Percentiles rank a stretch among this genome's conserved stretches.
Conservation (phyloP, 2,888 invertebrate genomes). For the Drosophila borborema region DNA sequence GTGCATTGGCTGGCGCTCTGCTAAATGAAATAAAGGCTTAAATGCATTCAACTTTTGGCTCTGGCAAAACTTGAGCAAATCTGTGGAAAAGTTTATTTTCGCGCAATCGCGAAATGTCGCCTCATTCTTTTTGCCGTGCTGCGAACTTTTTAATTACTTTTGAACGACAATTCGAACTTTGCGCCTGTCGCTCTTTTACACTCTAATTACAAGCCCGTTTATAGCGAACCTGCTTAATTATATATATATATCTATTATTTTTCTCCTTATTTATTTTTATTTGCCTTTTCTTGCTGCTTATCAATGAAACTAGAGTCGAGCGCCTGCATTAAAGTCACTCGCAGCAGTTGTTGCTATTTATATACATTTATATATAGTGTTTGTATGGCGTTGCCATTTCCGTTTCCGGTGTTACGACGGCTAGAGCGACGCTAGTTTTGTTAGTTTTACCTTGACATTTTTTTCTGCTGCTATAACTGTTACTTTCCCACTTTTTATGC, state of each 20-base stretch:
- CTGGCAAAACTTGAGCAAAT: constrained; percentile 28
- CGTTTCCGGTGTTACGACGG: constrained; percentile 71
- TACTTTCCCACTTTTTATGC: constrained; percentile 16
- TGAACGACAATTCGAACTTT: constrained; percentile 77
- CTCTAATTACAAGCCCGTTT: constrained; percentile 73
- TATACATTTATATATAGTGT: constrained; percentile 43
- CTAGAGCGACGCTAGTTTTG: constrained; percentile 55
- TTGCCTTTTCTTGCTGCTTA: constrained; percentile 53
- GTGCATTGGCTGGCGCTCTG: constrained; percentile 16
- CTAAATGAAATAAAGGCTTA: constrained; percentile 41
- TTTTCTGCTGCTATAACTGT: constrained; percentile 44
- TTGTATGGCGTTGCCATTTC: constrained; percentile 64
- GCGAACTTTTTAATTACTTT: constrained; percentile 78
- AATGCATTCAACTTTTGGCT: constrained; percentile 39
- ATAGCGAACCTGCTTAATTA: constrained; percentile 39
- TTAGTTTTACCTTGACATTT: constrained; percentile 81
- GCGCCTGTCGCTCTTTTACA: constrained; percentile 59
- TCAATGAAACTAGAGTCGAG: constrained; percentile 55
- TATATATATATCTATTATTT: constrained; percentile 6
- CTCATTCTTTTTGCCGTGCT: constrained; percentile 55
- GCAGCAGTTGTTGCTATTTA: constrained; percentile 20
- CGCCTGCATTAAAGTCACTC: constrained; percentile 48
- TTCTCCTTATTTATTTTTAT: constrained; percentile 12
- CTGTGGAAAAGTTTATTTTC: constrained; percentile 50
- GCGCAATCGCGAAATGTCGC: constrained; percentile 69